Base-by-base conservation (phyloP, 2,113 vertebrate genomes). In the Barnardius zonarius region DNA sequence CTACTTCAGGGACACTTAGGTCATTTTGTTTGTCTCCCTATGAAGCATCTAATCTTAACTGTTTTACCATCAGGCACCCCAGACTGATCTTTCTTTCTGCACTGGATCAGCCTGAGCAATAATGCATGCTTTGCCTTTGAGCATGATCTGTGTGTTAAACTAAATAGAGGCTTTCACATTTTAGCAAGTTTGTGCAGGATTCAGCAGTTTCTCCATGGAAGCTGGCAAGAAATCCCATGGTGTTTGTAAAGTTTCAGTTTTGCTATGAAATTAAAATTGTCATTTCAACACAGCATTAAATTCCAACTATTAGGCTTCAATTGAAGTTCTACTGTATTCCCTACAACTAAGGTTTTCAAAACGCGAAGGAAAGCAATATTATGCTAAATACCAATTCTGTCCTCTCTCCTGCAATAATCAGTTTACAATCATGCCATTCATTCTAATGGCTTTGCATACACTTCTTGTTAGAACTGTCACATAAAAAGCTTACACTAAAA, bases 391-490 rank as follows among this genome's bases (percentile, higher is more conserved):
- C 88, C 79, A 93, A 33, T 90, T 94, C 90, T 90, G 39, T 78
- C 91, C 76, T 86, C 84, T 94, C 92, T 75, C 73, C 27, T 46
- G 88, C 69, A 93, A 86, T 86, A 75, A 90, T 81, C 93, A 88
- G 76, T 95, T 93, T 93, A 86, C 59, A 83, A 81, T 96, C 91
- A 95, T 62, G 59, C 51, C 93, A 91, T 95, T 97, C 95, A 95
- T 95, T 94, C 91, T 95, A 94, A 96, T 94, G 93, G 63, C 70
- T 96, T 91, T 88, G 84, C 92, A 94, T 91, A 86, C 8, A 90
- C 92, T 93, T 95, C 83, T 88, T 67, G 76, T 73, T 81, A 90
- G 64, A 72, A 49, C 74, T 79, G 66, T 75, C 61, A 88, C 69
- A 73, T 81, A 28, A 90, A 94, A 94, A 80, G 86, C 39, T 84